phyloP scores from a whole-genome alignment of 2,113 vertebrate genomes.

The Collichthys lucidus region DNA sequence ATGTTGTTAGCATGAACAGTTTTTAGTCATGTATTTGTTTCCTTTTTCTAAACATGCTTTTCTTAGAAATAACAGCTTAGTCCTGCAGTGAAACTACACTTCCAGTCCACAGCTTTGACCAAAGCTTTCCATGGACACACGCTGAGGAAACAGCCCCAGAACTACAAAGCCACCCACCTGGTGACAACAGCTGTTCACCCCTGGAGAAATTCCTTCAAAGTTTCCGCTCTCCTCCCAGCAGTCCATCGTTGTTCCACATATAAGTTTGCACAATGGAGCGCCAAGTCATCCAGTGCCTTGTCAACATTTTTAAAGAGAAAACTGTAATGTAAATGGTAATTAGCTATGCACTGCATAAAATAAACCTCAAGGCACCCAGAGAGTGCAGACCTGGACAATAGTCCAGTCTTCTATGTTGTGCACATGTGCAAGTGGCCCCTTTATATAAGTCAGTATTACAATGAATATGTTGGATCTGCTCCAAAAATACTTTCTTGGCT shows the following conservation, averaged over 20 bases:
- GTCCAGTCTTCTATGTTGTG: too few relatives aligned
- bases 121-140: slow-evolving; percentile 13
- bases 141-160: slow-evolving; percentile 11
- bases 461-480: too few relatives aligned
- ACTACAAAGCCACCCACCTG: slow-evolving; percentile 27
- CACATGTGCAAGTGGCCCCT: too few relatives aligned
- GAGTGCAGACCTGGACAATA: too few relatives aligned
- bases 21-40: slow-evolving; percentile 3
- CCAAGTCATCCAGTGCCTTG: background rate
- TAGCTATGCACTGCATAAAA: background rate
- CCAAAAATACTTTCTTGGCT: too few relatives aligned
- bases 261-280: slow-evolving; percentile 3
- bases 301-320: background rate
- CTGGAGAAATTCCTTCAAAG: slow-evolving; percentile 29
- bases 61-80: background rate
- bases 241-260: slow-evolving; percentile 14
- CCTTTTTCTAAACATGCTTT: background rate
- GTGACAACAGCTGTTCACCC: slow-evolving; percentile 60
- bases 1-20: background rate
- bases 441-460: too few relatives aligned
- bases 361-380: background rate
- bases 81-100: background rate
- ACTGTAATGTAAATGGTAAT: background rate
- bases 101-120: slow-evolving; percentile 31
- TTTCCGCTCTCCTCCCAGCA: slow-evolving; percentile 32